Evolutionary conservation across 2,113 vertebrate genomes (phyloP).

Genomic region (Cyphomyrus plagiostoma): DNA sequence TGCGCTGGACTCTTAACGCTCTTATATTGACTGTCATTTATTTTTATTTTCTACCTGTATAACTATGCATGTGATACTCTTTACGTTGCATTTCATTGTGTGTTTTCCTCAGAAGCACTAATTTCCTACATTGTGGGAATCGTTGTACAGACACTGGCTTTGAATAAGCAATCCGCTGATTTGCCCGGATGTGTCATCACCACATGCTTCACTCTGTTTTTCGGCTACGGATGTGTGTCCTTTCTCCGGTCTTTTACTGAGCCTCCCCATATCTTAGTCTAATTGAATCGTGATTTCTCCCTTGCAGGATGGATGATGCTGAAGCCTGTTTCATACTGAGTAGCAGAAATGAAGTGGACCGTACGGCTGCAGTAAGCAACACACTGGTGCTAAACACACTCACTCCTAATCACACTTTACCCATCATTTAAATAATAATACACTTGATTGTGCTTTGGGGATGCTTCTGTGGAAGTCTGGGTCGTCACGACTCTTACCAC

Average conservation of each 20-base stretch:
- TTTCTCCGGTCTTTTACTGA: constrained; percentile 16
- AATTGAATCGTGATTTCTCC: constrained; percentile 14
- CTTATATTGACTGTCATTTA: background rate
- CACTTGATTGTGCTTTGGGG: background rate
- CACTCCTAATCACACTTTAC: background rate
- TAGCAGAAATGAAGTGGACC: constrained; percentile 89
- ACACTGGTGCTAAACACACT: background rate
- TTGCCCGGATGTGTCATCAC: background rate
- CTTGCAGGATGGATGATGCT: constrained; percentile 85
- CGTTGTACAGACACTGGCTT: background rate
- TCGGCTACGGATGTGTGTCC: background rate
- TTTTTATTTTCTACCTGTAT: background rate
- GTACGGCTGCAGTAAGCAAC: constrained; percentile 86
- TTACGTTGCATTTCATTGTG: background rate
- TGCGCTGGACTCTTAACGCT: background rate
- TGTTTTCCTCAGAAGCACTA: background rate
- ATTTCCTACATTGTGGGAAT: background rate
- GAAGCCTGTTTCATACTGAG: constrained; percentile 95
- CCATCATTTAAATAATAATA: background rate
- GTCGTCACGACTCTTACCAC: background rate
- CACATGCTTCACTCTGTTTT: background rate
- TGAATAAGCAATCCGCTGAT: background rate
- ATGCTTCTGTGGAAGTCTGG: background rate
- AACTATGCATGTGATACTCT: background rate
- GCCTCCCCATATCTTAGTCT: constrained; percentile 17